Evolutionary conservation across 2,113 vertebrate genomes (phyloP), one percentile per base, ranked within the genome.

Genomic region (Theropithecus gelada): DNA sequence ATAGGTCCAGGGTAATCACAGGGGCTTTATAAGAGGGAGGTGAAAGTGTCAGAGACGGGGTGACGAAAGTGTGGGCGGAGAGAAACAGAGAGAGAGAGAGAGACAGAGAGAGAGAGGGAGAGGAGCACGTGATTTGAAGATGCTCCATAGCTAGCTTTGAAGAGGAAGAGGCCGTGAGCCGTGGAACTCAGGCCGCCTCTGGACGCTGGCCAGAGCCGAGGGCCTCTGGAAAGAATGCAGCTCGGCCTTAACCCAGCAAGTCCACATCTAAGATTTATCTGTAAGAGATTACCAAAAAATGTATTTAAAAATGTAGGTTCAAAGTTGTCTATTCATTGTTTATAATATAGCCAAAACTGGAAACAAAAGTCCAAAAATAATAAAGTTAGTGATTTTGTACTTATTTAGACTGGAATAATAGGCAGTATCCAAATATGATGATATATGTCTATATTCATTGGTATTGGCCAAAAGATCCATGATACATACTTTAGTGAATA

Each of bases 191-290:
- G 81, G 2, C 3, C 1, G 3, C 38, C 40, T 40, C n/a, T 45
- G 14, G 38, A 40, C 10, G 2, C 17, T 3, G 48, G 18, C 8
- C 35, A 10, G 38, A 1, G 50, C 48, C 1, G 0, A 3, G 52
- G 9, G 8, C n/a, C 57, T 25, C 64, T 5, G 2, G 81, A 22
- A 50, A 52, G 10, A 23, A 35, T 0, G 0, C 27, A 25, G 87
- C 40, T 35, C 38, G 0, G 0, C 32, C 9, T 11, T 48, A 13
- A 52, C 10, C 45, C 43, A 48, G 38, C 25, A 38, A 9, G 3
- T 45, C 48, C 32, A 70, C 18, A 40, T 32, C 43, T 25, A 3
- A 61, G 70, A 23, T 48, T 75, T 25, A 38, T 40, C 57, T 57
- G 2, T 5, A 30, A 52, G 45, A 40, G 27, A 38, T 18, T 13